These are phyloP conservation scores for Mormyrops boulengeri DNA, from an alignment of 2,797 vertebrate genomes.

Conservation along the genomic window DNA sequence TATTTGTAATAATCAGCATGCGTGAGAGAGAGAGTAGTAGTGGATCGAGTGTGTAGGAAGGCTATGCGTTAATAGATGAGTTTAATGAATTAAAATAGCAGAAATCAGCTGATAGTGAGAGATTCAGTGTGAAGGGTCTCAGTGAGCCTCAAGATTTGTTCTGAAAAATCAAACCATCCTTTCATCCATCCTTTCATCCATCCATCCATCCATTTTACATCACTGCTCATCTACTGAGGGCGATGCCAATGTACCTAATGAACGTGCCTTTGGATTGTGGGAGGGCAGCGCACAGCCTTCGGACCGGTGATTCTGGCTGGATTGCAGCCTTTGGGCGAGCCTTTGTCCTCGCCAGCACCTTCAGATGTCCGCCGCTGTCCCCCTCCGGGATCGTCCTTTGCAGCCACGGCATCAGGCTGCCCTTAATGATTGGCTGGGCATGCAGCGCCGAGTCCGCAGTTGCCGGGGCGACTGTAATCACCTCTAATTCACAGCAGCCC, in stretches of 20 bases:
- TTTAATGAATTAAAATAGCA: not conserved
- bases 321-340: not conserved
- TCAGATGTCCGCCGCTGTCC: not conserved
- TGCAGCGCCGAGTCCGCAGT: constrained; percentile 55
- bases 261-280: not conserved
- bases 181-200: too few relatives aligned
- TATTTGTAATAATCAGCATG: not conserved
- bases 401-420: not conserved
- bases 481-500: constrained; percentile 41
- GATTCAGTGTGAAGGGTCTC: not conserved
- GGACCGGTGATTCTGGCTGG: not conserved
- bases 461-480: constrained; percentile 53
- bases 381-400: not conserved
- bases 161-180: not conserved
- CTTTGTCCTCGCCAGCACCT: not conserved
- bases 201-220: not conserved
- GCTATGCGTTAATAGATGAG: not conserved
- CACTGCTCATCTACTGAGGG: not conserved
- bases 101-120: not conserved
- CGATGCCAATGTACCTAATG: not conserved
- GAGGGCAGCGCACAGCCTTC: not conserved
- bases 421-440: constrained; percentile 43
- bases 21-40: not conserved
- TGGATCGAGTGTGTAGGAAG: not conserved
- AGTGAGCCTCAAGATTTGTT: not conserved